A percentile compares a stretch with the other conserved stretches of the same genome.
phyloP scores from a whole-genome alignment of 2,888 invertebrate genomes.

The Eutolmus rufibarbis region DNA sequence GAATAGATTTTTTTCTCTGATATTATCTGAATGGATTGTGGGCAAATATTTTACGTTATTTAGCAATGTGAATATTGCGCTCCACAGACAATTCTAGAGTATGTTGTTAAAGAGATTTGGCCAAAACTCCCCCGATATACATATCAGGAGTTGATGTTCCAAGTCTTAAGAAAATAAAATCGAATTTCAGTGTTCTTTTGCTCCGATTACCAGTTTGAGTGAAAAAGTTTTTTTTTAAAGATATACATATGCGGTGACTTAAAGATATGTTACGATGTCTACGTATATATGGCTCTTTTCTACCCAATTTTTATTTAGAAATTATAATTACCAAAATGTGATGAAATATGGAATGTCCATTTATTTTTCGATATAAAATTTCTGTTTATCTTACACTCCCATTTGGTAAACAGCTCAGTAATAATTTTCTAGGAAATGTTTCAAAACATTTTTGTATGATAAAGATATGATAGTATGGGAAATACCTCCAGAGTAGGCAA shows the following conservation, averaged over 20 bases:
- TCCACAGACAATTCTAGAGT: background rate
- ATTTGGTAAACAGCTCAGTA: background rate
- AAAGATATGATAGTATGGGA: background rate
- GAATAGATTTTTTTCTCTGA: slow-evolving; percentile 25
- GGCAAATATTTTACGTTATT: slow-evolving; percentile 16
- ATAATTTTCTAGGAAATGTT: background rate
- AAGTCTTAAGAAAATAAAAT: background rate
- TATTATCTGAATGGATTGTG: slow-evolving; percentile 5
- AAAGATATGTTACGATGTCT: background rate
- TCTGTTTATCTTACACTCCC: background rate
- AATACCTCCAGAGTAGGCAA: background rate
- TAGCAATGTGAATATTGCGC: slow-evolving; percentile 14
- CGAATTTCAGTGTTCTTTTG: background rate
- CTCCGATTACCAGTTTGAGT: background rate
- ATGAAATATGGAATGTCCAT: background rate
- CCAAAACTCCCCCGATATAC: background rate
- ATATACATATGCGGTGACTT: background rate
- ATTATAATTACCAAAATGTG: background rate
- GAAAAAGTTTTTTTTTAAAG: background rate
- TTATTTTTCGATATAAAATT: background rate
- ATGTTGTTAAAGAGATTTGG: background rate
- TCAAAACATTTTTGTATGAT: background rate
- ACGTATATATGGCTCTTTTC: background rate
- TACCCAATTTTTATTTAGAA: background rate
- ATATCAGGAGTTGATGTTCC: background rate